phyloP scores from a whole-genome alignment of 2,888 invertebrate species.

The Dynastes maya region DNA sequence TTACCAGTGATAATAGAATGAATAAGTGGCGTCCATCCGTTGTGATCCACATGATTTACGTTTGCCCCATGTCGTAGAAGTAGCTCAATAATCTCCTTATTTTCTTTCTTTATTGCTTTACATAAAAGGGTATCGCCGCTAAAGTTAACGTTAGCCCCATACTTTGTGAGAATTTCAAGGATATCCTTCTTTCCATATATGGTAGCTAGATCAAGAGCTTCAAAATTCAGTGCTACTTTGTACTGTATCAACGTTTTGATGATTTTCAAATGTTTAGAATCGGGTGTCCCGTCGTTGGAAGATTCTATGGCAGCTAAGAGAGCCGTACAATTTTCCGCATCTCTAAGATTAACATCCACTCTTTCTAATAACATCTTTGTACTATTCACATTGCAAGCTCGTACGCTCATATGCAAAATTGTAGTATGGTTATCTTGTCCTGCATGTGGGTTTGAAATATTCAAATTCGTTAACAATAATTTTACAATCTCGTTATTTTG shows the following conservation, averaged over 20 bases:
- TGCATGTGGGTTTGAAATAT: neutral
- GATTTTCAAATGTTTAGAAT: too few species aligned
- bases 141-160: neutral
- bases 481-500: neutral
- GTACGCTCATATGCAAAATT: neutral
- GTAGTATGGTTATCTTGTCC: neutral
- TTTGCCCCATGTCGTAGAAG: neutral
- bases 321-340: neutral
- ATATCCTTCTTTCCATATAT: neutral
- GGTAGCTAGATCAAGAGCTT: too few species aligned
- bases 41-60: neutral
- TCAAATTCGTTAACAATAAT: neutral
- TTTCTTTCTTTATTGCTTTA: neutral
- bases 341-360: neutral
- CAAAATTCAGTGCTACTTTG: too few species aligned
- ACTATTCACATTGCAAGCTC: neutral
- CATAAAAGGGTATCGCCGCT: neutral
- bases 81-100: neutral
- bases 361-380: neutral
- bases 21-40: neutral
- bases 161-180: neutral
- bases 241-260: too few species aligned
- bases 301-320: neutral
- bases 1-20: too few species aligned
- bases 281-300: too few species aligned